Percentiles rank a stretch among this genome's conserved stretches.
Conservation (phyloP, 2,888 invertebrate species). For the Caenorhabditis afra region DNA sequence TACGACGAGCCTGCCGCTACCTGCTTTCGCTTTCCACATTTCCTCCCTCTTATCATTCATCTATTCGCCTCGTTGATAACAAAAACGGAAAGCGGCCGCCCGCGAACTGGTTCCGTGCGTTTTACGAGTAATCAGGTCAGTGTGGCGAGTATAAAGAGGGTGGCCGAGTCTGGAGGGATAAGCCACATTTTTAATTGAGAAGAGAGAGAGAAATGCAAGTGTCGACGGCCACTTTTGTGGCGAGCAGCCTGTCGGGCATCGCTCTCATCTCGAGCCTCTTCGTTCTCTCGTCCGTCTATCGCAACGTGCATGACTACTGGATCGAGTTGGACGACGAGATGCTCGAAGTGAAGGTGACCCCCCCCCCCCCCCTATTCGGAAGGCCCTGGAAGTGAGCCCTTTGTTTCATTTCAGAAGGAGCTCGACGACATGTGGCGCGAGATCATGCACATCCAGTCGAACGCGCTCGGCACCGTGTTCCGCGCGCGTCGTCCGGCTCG, state of each 20-base stretch:
- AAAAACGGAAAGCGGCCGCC: constrained; percentile 40
- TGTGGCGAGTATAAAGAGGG: constrained; percentile 41
- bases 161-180: neutral
- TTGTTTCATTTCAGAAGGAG: constrained; percentile 41
- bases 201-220: constrained; percentile 61
- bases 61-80: constrained; percentile 22
- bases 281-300: constrained; percentile 58
- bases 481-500: constrained; percentile 51
- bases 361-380: no score
- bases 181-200: neutral
- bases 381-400: no score
- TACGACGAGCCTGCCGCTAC: constrained; percentile 39
- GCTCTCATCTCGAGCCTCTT: constrained; percentile 59
- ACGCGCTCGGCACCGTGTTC: constrained; percentile 36
- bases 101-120: neutral
- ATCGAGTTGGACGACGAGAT: constrained; percentile 65
- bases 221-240: constrained; percentile 60
- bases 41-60: constrained; percentile 3
- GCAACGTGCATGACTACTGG: constrained; percentile 66
- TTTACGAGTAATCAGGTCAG: constrained; percentile 39
- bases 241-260: constrained; percentile 64
- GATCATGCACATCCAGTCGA: constrained; percentile 57
- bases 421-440: constrained; percentile 64
- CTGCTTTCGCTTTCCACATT: neutral
- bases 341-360: constrained; percentile 55